A percentile compares a stretch with the other conserved stretches of the same genome.
phyloP scores from a whole-genome alignment of 35 echinoderm and acorn worm species.

The Amphiura filiformis region DNA sequence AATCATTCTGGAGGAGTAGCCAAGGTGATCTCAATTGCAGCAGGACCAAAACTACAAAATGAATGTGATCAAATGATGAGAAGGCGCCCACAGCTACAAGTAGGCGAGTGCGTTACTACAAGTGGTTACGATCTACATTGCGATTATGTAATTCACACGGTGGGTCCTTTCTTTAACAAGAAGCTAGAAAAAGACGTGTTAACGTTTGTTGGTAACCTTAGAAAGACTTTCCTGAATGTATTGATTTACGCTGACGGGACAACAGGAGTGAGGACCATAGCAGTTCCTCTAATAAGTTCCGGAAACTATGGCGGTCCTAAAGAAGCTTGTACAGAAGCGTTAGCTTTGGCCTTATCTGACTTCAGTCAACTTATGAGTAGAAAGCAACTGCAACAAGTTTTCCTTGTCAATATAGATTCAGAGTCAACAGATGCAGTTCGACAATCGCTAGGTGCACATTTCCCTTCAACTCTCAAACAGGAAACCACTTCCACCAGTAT shows the following conservation, averaged over 20 bases:
- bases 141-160: neutral
- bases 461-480: neutral
- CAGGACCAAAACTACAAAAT: neutral
- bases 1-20: neutral
- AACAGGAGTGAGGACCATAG: neutral
- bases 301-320: neutral
- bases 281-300: slow-evolving; percentile 25
- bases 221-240: slow-evolving; percentile 14
- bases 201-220: neutral
- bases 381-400: neutral
- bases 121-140: neutral
- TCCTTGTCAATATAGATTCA: neutral
- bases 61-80: neutral
- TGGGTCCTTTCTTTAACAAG: neutral
- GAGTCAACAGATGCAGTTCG: neutral
- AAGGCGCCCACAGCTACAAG: neutral
- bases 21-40: slow-evolving; percentile 6
- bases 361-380: neutral
- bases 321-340: slow-evolving; percentile 15
- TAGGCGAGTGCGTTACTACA: neutral
- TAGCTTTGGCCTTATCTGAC: neutral
- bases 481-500: too few species aligned
- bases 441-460: neutral
- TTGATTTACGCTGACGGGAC: neutral
- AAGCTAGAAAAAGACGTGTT: neutral